Percentiles rank a stretch among this genome's conserved stretches.
These are phyloP conservation scores for Drosophila incognita DNA, from an alignment of 2,888 invertebrate genomes.

Conservation along the genomic window DNA sequence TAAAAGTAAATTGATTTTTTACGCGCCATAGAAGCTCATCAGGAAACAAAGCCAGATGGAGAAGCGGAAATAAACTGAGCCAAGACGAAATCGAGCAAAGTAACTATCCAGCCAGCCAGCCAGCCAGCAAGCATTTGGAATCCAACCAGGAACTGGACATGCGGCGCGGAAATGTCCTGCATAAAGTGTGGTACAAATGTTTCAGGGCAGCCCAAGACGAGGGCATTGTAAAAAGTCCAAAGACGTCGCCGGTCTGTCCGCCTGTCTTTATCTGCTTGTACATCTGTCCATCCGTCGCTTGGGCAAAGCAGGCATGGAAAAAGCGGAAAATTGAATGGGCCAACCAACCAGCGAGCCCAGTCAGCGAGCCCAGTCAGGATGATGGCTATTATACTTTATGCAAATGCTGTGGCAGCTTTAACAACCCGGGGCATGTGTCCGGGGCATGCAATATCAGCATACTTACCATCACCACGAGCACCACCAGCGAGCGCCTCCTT, in stretches of 20 bases:
- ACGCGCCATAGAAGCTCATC: constrained; percentile 30
- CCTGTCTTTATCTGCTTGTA: neutral
- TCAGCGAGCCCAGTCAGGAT: constrained; percentile 52
- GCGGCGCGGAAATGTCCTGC: constrained; percentile 75
- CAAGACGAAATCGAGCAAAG: constrained; percentile 61
- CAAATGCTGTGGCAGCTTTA: constrained; percentile 77
- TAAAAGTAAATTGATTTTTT: constrained; percentile 66
- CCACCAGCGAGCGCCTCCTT: neutral
- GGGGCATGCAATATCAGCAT: constrained; percentile 32
- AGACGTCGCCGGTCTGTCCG: constrained; percentile 43
- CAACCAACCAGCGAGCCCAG: constrained; percentile 33
- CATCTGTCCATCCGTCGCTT: neutral
- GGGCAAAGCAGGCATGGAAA: constrained; percentile 14
- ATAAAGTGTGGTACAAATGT: constrained; percentile 70
- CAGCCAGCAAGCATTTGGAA: neutral
- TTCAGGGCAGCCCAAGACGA: constrained; percentile 63
- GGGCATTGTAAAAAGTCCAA: constrained; percentile 71
- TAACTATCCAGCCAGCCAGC: constrained; percentile 33
- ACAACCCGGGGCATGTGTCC: constrained; percentile 58
- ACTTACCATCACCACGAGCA: neutral
- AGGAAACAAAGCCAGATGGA: constrained; percentile 46
- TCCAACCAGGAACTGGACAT: constrained; percentile 65
- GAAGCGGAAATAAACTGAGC: constrained; percentile 46
- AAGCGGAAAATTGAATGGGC: constrained; percentile 72
- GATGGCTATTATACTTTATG: constrained; percentile 78